Percentiles rank a stretch among this genome's conserved stretches.
Evolutionary conservation across 2,113 vertebrate genomes (phyloP).

Genomic region (Ancistrus triradiatus): DNA sequence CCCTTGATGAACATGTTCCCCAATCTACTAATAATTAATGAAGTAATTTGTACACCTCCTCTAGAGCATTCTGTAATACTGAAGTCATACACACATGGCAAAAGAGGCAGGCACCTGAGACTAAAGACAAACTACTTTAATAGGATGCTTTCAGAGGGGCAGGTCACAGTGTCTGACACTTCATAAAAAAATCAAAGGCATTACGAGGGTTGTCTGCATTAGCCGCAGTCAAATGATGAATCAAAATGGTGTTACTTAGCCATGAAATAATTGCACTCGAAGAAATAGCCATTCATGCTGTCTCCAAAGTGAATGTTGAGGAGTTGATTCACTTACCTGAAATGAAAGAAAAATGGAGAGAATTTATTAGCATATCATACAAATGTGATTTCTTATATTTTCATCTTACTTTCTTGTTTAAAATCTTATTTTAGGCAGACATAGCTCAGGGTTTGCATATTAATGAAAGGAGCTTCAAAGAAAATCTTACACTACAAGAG

Average conservation of each 20-base stretch:
- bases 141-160: neutral
- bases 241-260: conserved; percentile 26
- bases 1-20: conserved; percentile 23
- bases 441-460: no score
- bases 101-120: conserved; percentile 12
- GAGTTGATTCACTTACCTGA: conserved; percentile 67
- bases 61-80: conserved; percentile 7
- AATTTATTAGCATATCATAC: neutral
- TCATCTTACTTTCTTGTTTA: neutral
- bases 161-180: conserved; percentile 4
- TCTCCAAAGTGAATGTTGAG: conserved; percentile 32
- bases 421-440: no score
- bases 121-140: conserved; percentile 23
- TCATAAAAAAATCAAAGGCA: conserved; percentile 8
- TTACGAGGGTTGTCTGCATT: neutral
- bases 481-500: no score
- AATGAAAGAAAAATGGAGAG: conserved; percentile 32
- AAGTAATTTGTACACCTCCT: conserved; percentile 29
- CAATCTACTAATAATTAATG: conserved; percentile 42
- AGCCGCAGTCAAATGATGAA: neutral
- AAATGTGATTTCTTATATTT: neutral
- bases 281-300: conserved; percentile 10
- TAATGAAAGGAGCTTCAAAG: no score
- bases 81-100: conserved; percentile 10
- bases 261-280: conserved; percentile 4